These are phyloP conservation scores for Ranitomeya variabilis DNA, from an alignment of 2,113 vertebrate genomes.

Conservation along the genomic window DNA sequence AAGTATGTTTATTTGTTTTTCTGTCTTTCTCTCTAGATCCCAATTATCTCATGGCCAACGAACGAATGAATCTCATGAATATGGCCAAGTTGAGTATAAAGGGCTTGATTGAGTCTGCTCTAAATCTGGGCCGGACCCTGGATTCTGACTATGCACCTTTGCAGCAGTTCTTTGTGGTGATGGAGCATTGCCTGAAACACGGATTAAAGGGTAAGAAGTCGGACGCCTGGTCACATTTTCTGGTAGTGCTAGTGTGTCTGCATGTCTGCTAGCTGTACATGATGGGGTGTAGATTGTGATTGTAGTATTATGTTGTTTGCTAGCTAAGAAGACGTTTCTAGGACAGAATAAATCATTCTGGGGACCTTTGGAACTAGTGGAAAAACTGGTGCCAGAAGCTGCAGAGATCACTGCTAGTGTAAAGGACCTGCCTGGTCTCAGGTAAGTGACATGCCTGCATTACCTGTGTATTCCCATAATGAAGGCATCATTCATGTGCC, in stretches of 20 bases:
- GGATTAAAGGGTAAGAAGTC: constrained; percentile 88
- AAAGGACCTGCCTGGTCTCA: constrained; percentile 95
- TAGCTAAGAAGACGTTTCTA: constrained; percentile 97
- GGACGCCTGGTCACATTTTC: background rate
- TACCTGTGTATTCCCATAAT: background rate
- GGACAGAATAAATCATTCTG: constrained; percentile 99
- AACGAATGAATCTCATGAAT: constrained; percentile 98
- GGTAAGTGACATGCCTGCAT: constrained; percentile 74
- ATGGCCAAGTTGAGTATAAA: constrained; percentile 99
- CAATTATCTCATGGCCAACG: constrained; percentile 96
- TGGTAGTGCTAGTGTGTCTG: background rate
- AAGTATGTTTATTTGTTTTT: background rate
- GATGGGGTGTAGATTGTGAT: background rate
- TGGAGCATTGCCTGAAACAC: constrained; percentile 98
- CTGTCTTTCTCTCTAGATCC: constrained; percentile 76
- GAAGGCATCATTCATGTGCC: background rate
- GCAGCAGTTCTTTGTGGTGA: constrained; percentile 98
- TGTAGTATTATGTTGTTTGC: constrained; percentile 3
- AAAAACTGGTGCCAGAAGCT: constrained; percentile 95
- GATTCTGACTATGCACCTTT: constrained; percentile 97
- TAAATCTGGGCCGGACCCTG: constrained; percentile 92
- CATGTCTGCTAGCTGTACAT: background rate
- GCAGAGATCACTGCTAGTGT: constrained; percentile 97
- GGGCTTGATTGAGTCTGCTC: constrained; percentile 92
- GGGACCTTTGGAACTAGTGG: constrained; percentile 96